Evolutionary conservation across 2,888 invertebrate genomes (phyloP), one percentile per base, ranked within the genome.

Genomic region (Tipula helvola): DNA sequence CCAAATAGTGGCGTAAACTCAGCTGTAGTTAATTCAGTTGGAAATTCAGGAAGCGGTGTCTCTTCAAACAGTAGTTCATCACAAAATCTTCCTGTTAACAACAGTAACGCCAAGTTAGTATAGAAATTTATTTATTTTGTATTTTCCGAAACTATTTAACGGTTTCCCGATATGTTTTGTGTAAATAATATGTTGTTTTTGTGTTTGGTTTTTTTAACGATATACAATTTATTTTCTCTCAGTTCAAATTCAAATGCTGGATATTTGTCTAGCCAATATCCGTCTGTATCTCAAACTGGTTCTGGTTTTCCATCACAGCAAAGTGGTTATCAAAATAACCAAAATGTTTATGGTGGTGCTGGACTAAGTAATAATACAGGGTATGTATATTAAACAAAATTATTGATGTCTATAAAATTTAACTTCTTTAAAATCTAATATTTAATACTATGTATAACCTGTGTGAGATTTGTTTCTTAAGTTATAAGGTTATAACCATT

Each of bases 321-420:
- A 90, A 91, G 90, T 90, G 91, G 91, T 88, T 92, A 92, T 89
- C 92, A 91, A 90, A 90, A 90, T 89, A 92, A 90, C 89, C 91
- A 92, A 89, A 91, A 90, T 89, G 91, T 91, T 87, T 92, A 92
- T 89, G 92, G 91, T 88, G 90, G 89, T 88, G 89, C 91, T 89
- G 88, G 87, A 88, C 89, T 91, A 87, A 90, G 90, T 87, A 91
- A 91, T 89, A 92, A 90, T 89, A 89, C 91, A 89, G 92, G 92
- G 92, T 92, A 91, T 89, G 91, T 90, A 90, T 86, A 28, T 84
- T 28, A 71, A 71, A 71, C 10, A 28, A 28, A 71, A 28, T 10
- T 28, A 28, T 71, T 71, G 10, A 18, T 71, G 71, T 71, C 7
- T 44, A 12, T 36, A 18, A 41, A 87, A 86, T 16, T 28, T 36